Evolutionary conservation across 2,888 invertebrate genomes (phyloP), one percentile per base, ranked within the genome.

Genomic region (Lasioglossum malachurum): DNA sequence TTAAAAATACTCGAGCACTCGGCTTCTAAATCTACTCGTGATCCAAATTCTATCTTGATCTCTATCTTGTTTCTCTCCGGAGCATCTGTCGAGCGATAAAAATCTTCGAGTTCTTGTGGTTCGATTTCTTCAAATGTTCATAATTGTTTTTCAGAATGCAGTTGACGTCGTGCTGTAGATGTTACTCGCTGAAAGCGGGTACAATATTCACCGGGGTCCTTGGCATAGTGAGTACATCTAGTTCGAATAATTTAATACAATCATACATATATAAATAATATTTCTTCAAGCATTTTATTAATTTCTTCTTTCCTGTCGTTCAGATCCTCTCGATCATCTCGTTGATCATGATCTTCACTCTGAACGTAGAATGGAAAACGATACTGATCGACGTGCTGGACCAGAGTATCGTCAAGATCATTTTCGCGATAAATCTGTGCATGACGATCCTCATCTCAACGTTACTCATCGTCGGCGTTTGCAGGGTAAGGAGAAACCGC

Each of bases 361-460:
- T 96, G 76, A 96, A 96, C 83, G 96, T 98, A 74, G 97, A 97
- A 91, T 97, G 97, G 95, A 97, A 97, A 94, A 98, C 98, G n/a
- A 97, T 98, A 93, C 96, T 98, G 67, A 96, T 98, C 89, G 97
- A 97, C 93, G 96, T 97, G 93, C 95, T 98, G 69, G 97, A 97
- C 92, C 96, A 97, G 92, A 96, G 96, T 93, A 96, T 96, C 96
- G 97, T 98, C 84, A 97, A 97, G 96, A 97, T 98, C 88, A 98
- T 98, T 91, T 96, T 98, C 87, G 97, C 97, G 16, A 96, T 98
- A 90, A 98, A 98, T 95, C 96, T 98, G 82, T 97, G 97, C 91
- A 98, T 98, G 97, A 98, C 98, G 8, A 97, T 98, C 85, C 95
- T 98, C 84, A 97, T 98, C 94, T 98, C 98, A 72, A 94, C 96